A percentile compares a stretch with the other conserved stretches of the same genome.
Conservation (phyloP, 2,888 invertebrate genomes). For the Pterostichus madidus region DNA sequence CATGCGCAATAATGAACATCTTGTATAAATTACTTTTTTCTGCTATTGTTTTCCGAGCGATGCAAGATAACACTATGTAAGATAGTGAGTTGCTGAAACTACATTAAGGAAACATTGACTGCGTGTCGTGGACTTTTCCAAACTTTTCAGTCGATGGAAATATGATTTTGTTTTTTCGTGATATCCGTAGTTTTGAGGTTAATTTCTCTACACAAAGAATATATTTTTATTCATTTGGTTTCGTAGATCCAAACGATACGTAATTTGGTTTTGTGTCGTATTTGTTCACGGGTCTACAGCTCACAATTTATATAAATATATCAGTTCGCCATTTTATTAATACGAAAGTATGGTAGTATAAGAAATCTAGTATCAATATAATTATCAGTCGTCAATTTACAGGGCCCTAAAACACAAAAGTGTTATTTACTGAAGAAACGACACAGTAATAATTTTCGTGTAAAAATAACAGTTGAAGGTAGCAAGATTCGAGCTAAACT, state of each 20-base stretch:
- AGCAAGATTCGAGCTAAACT: too few species aligned
- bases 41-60: constrained; percentile 59
- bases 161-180: constrained; percentile 33
- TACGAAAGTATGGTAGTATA: too few species aligned
- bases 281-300: too few species aligned
- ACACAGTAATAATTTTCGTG: too few species aligned
- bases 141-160: constrained; percentile 12
- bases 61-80: constrained; percentile 50
- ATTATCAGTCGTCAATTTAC: too few species aligned
- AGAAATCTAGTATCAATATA: too few species aligned
- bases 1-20: constrained; percentile 62
- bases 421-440: too few species aligned
- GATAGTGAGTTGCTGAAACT: not conserved
- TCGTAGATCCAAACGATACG: constrained; percentile 12
- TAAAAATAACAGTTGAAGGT: too few species aligned
- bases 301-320: too few species aligned
- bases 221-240: not conserved
- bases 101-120: constrained; percentile 31
- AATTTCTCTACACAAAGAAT: not conserved
- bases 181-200: constrained; percentile 38
- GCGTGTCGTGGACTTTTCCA: constrained; percentile 14
- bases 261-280: too few species aligned
- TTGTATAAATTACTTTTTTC: constrained; percentile 63
- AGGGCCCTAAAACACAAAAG: too few species aligned
- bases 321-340: too few species aligned